These are phyloP conservation scores for Notolabrus celidotus DNA, from an alignment of 2,797 vertebrate species.

Conservation along the genomic window DNA sequence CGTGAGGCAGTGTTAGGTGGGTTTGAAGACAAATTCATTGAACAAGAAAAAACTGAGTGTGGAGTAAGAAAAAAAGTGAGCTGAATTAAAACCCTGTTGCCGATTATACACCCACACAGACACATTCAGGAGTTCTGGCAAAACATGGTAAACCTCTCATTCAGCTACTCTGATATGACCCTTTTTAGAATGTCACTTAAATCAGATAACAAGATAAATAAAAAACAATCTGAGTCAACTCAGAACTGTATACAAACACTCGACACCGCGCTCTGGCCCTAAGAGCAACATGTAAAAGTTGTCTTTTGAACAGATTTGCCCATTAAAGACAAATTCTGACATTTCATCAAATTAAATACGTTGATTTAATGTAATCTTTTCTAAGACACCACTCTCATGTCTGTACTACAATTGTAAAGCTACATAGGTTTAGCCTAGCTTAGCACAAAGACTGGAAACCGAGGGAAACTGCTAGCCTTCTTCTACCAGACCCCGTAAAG, in stretches of 20 bases:
- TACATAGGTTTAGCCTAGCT: slow-evolving; percentile 7
- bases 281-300: background rate
- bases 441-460: slow-evolving; percentile 4
- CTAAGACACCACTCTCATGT: background rate
- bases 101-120: too few relatives aligned
- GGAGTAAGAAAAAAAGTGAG: too few relatives aligned
- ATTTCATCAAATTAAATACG: background rate
- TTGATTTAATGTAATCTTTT: background rate
- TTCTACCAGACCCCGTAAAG: background rate
- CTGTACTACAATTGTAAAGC: background rate
- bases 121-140: too few relatives aligned
- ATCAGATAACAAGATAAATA: background rate
- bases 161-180: too few relatives aligned
- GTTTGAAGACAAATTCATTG: too few relatives aligned
- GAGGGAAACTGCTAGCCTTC: background rate
- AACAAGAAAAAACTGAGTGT: too few relatives aligned
- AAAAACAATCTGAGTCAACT: background rate
- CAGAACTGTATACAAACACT: slow-evolving; percentile 2
- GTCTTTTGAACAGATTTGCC: background rate
- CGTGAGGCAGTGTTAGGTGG: too few relatives aligned
- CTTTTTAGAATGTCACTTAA: too few relatives aligned
- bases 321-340: background rate
- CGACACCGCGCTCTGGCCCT: background rate
- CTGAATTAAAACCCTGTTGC: too few relatives aligned
- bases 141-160: too few relatives aligned